phyloP scores from a whole-genome alignment of 2,113 vertebrate species.

The Sapajus apella region DNA sequence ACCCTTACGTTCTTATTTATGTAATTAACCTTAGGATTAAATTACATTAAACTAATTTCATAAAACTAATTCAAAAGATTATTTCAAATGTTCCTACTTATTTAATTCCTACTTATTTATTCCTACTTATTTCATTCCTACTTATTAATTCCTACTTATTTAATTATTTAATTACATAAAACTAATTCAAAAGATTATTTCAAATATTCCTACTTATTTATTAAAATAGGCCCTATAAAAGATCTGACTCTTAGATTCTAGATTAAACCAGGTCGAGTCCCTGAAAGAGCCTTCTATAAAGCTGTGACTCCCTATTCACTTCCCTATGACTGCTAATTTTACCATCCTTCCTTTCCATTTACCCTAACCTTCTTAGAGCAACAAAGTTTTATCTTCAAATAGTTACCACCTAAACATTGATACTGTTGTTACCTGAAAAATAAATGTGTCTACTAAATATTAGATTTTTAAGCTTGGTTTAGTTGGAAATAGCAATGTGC shows the following conservation, averaged over 20 bases:
- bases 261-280: background rate
- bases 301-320: background rate
- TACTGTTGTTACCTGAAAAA: background rate
- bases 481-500: background rate
- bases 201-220: slow-evolving; percentile 6
- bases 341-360: background rate
- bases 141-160: too few species aligned
- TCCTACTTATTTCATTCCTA: too few species aligned
- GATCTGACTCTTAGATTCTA: background rate
- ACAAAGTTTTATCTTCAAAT: background rate
- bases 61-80: background rate
- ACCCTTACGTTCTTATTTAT: background rate
- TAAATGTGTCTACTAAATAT: background rate
- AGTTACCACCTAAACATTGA: background rate
- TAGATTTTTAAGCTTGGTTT: background rate
- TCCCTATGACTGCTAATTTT: background rate
- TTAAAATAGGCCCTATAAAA: background rate
- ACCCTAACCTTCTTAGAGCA: background rate
- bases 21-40: background rate
- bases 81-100: background rate
- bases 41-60: background rate
- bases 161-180: background rate
- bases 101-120: too few species aligned
- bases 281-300: background rate
- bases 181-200: background rate